phyloP scores from a whole-genome alignment of 2,113 vertebrate genomes.

The Malurus cyaneus region DNA sequence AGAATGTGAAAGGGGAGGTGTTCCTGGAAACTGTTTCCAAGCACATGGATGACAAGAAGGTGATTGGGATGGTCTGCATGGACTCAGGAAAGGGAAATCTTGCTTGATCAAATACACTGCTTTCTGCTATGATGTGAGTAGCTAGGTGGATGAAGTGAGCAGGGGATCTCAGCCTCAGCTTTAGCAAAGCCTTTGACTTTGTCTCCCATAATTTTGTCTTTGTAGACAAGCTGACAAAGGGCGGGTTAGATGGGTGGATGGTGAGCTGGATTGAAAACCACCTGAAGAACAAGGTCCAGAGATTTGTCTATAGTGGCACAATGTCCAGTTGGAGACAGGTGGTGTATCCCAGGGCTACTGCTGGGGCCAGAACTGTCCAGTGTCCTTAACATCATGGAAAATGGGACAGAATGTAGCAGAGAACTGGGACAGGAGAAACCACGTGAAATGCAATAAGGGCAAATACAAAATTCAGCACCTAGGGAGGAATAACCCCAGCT shows the following conservation, averaged over 20 bases:
- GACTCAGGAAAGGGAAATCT: not conserved
- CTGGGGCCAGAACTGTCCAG: not conserved
- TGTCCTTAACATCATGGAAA: not conserved
- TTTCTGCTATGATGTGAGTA: not conserved
- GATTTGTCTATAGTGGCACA: not conserved
- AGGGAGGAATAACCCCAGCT: not conserved
- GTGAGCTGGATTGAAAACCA: not conserved
- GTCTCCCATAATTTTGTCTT: not conserved
- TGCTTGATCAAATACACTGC: not conserved
- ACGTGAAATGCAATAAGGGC: not conserved
- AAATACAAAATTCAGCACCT: not conserved
- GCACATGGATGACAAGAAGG: not conserved
- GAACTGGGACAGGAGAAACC: not conserved
- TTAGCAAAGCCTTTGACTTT: not conserved
- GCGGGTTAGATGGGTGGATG: not conserved
- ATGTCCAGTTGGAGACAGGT: not conserved
- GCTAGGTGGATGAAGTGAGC: not conserved
- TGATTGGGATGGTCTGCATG: not conserved
- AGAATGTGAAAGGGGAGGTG: not conserved
- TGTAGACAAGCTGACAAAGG: not conserved
- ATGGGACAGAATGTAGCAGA: not conserved
- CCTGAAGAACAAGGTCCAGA: not conserved
- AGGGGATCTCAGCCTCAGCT: not conserved
- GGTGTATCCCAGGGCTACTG: accelerated
- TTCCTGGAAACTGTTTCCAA: not conserved